Base-by-base conservation (phyloP, 2,888 invertebrate genomes). In the Euphydryas editha region DNA sequence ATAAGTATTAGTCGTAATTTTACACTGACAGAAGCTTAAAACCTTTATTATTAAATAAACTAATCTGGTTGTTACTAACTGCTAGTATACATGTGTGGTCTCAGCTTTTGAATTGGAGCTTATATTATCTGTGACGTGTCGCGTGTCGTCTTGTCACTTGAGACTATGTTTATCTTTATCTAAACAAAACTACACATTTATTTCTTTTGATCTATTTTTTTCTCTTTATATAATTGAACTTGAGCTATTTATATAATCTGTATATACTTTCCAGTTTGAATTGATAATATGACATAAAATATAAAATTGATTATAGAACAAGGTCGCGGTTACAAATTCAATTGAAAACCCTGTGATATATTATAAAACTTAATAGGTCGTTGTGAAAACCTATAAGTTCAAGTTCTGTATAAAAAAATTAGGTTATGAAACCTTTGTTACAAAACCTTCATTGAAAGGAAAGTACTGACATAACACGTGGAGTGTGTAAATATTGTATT, bases 71-170 rank as follows among this genome's bases (percentile, higher is more conserved):
- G 61, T 66, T 62, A 44, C 66, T 58, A 62, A 36, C 61, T 42
- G 44, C 20, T 30, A 44, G 1, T 15, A 51, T 3, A 42, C 51
- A 49, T 66, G 66, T 66, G 66, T 30, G 66, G 66, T 66, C 66
- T 37, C n/a, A 21, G 49, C 21, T 4, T 39, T 49, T 57, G 54
- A 65, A 62, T 37, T 47, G 57, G 60, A 51, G n/a, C 39, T 39
- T 37, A n/a, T 36, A 44, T 65, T 62, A 54, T 66, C 61, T 51
- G 20, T 21, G 30, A 15, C 61, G 66, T 58, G 66, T 66, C 66
- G 57, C 61, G 61, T 66, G 66, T 62, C 61, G 18, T 36, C 21
- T 21, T 58, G 66, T 44, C 66, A 66, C 58, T 49, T 18, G 61
- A 46, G 49, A 66, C 24, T 20, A 2, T 24, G 15, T n/a, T n/a